Percentiles rank a stretch among this genome's conserved stretches.
phyloP scores from a whole-genome alignment of 53 echinoderm and acorn worm species.

The Patiria pectinifera region DNA sequence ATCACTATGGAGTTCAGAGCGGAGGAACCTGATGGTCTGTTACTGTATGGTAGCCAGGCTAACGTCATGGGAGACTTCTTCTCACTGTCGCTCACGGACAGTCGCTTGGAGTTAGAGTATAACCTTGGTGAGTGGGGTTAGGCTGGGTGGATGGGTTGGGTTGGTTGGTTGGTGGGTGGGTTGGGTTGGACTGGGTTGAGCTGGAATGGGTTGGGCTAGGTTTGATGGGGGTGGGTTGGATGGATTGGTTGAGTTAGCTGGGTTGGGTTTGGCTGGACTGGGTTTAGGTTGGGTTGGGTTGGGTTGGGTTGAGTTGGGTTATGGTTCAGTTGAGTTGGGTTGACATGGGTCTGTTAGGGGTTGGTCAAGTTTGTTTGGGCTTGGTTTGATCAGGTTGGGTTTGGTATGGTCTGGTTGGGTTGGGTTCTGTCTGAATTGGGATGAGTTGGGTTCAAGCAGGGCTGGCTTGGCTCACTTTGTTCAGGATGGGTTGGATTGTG shows the following conservation, averaged over 20 bases:
- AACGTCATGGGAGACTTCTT: conserved; percentile 86
- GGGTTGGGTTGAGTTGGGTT: background rate
- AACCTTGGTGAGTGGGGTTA: conserved; percentile 78
- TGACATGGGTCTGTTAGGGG: background rate
- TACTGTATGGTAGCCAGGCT: conserved; percentile 76
- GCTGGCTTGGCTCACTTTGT: background rate
- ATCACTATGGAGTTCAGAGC: conserved; percentile 74
- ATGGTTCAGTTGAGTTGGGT: background rate
- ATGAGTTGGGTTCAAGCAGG: background rate
- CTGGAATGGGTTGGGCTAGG: background rate
- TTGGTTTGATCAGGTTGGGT: no score
- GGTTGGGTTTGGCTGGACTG: background rate
- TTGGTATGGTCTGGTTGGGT: no score
- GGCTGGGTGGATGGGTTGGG: background rate
- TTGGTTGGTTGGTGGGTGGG: background rate
- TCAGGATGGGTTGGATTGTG: no score
- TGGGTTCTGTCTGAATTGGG: background rate
- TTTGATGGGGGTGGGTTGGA: background rate
- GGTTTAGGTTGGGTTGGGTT: background rate
- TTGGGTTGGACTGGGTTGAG: background rate
- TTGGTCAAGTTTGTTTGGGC: background rate
- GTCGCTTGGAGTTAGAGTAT: conserved; percentile 83
- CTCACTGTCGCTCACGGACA: conserved; percentile 69
- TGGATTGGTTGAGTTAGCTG: background rate
- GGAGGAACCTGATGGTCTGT: conserved; percentile 74